phyloP scores from a whole-genome alignment of 2,797 vertebrate species.

The Masticophis lateralis region DNA sequence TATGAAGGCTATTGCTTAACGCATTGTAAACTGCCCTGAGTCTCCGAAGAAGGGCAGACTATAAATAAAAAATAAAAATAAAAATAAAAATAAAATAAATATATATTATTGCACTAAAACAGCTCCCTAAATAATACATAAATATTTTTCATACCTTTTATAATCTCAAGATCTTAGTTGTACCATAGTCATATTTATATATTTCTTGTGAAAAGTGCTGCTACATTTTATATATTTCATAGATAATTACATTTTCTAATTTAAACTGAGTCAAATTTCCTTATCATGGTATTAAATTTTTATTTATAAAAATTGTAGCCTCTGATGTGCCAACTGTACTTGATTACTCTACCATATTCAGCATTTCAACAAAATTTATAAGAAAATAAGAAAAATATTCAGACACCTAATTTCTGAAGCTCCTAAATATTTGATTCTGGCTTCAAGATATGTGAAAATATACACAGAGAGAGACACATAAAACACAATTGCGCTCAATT shows the following conservation, averaged over 20 bases:
- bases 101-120: slow-evolving; percentile 28
- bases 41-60: too few species aligned
- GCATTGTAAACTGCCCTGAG: too few species aligned
- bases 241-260: slow-evolving; percentile 28
- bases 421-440: neutral
- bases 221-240: slow-evolving; percentile 42
- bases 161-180: slow-evolving; percentile 31
- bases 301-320: slow-evolving; percentile 28
- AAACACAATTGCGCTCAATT: neutral
- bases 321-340: slow-evolving; percentile 26
- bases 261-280: slow-evolving; percentile 35
- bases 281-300: slow-evolving; percentile 37
- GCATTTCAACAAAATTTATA: neutral
- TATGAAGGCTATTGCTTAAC: too few species aligned
- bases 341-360: slow-evolving; percentile 7
- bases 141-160: slow-evolving; percentile 12
- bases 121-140: slow-evolving; percentile 6
- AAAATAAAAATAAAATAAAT: too few species aligned
- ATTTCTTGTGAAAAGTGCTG: slow-evolving; percentile 38
- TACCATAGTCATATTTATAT: slow-evolving; percentile 34
- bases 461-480: neutral
- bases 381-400: neutral
- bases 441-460: neutral
- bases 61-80: too few species aligned
- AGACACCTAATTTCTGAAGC: neutral